phyloP scores from a whole-genome alignment of 2,797 vertebrate species.

The Xenentodon cancila region DNA sequence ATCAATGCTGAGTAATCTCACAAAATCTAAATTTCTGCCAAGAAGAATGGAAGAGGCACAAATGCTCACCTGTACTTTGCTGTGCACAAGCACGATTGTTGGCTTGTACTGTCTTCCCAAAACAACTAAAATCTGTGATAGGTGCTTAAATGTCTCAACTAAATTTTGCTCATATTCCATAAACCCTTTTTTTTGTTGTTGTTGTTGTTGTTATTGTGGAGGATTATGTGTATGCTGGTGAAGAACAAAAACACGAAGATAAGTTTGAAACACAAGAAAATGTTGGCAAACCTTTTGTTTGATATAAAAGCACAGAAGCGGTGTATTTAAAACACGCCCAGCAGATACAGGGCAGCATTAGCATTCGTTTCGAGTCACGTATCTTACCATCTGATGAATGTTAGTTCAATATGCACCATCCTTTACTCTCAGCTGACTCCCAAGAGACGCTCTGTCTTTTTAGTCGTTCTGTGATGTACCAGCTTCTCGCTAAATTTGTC shows the following conservation, averaged over 20 bases:
- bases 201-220: too few relatives aligned
- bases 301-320: background rate
- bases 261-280: background rate
- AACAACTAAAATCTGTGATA: too few relatives aligned
- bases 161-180: too few relatives aligned
- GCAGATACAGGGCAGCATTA: background rate
- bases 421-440: constrained; percentile 7
- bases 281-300: background rate
- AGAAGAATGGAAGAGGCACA: too few relatives aligned
- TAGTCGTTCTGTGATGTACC: constrained; percentile 6
- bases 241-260: background rate
- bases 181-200: too few relatives aligned
- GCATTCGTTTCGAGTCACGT: background rate
- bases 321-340: constrained; percentile 7
- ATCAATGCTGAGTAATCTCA: too few relatives aligned
- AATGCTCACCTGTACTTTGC: too few relatives aligned
- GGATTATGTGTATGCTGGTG: too few relatives aligned
- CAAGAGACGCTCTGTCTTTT: background rate
- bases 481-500: constrained; percentile 7
- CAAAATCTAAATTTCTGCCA: too few relatives aligned
- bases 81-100: too few relatives aligned
- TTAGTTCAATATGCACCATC: constrained; percentile 2
- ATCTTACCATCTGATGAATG: background rate
- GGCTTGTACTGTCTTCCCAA: too few relatives aligned
- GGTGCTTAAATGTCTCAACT: too few relatives aligned